Percentiles rank a stretch among this genome's conserved stretches.
phyloP scores from a whole-genome alignment of 2,888 invertebrate species.

The Ophion ventricosus region DNA sequence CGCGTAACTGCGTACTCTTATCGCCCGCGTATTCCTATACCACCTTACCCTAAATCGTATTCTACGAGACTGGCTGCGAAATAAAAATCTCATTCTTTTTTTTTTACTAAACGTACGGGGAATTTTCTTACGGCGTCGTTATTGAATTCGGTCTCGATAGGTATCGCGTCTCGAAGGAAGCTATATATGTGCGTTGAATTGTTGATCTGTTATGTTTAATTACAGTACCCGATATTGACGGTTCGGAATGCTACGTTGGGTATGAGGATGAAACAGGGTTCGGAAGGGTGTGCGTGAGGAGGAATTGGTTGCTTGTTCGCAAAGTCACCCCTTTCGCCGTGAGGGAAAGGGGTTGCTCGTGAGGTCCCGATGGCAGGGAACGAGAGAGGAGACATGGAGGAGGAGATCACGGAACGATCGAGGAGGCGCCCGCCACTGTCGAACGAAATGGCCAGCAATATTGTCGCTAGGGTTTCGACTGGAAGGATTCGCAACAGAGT shows the following conservation, averaged over 20 bases:
- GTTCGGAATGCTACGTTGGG: conserved; percentile 78
- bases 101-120: background rate
- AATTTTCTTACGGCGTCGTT: background rate
- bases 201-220: conserved; percentile 83
- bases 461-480: conserved; percentile 78
- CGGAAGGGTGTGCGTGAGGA: conserved; percentile 45
- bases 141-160: background rate
- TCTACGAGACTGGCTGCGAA: too few relatives aligned
- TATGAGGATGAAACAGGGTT: conserved; percentile 38
- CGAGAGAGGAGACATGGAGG: conserved; percentile 57
- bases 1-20: too few relatives aligned
- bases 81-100: too few relatives aligned
- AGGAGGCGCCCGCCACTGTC: conserved; percentile 77
- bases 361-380: conserved; percentile 57
- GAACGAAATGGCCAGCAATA: conserved; percentile 83
- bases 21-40: too few relatives aligned
- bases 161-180: conserved; percentile 38
- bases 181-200: conserved; percentile 77
- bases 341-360: conserved; percentile 67
- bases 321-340: conserved; percentile 81
- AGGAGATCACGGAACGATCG: conserved; percentile 75
- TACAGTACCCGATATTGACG: conserved; percentile 82
- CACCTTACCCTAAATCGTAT: too few relatives aligned
- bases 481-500: conserved; percentile 75
- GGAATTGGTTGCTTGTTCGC: conserved; percentile 75